A percentile compares a stretch with the other conserved stretches of the same genome.
Evolutionary conservation across 2,797 vertebrate genomes (phyloP).

Genomic region (Rhynchotus rufescens): DNA sequence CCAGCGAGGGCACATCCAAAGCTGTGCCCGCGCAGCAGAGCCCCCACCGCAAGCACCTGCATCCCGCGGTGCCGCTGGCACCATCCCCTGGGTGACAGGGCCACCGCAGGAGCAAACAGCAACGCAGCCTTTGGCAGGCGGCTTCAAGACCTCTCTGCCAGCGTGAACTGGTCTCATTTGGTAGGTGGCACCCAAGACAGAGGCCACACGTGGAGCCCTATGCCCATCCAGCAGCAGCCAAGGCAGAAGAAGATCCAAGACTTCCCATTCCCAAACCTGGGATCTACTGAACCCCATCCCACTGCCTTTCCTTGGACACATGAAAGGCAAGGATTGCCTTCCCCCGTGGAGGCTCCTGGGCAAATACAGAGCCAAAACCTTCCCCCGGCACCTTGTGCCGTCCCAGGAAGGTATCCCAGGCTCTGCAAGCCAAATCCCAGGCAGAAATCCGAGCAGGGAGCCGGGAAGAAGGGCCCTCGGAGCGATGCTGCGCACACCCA

Average conservation of each 20-base stretch:
- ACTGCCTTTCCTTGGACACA: neutral
- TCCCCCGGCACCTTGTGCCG: neutral
- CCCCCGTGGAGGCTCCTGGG: too few relatives aligned
- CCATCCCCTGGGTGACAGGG: neutral
- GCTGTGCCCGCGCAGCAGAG: neutral
- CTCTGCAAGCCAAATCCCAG: neutral
- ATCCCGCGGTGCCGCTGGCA: too few relatives aligned
- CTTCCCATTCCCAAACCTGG: neutral
- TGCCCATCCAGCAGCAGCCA: too few relatives aligned
- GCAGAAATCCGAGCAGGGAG: neutral
- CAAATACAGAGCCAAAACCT: neutral
- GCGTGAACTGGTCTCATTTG: neutral
- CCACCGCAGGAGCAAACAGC: too few relatives aligned
- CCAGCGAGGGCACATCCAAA: neutral
- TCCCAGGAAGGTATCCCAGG: neutral
- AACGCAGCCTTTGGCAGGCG: neutral
- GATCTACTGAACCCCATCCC: neutral
- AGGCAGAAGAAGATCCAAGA: neutral
- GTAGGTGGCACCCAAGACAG: neutral
- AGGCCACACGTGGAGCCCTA: too few relatives aligned
- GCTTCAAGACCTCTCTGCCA: too few relatives aligned
- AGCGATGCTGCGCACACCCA: fast-evolving
- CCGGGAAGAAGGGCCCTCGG: neutral
- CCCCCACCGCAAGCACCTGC: too few relatives aligned
- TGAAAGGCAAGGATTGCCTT: neutral